phyloP scores from a whole-genome alignment of 1,140 invertebrate species.

The Drosophila equinoxialis region DNA sequence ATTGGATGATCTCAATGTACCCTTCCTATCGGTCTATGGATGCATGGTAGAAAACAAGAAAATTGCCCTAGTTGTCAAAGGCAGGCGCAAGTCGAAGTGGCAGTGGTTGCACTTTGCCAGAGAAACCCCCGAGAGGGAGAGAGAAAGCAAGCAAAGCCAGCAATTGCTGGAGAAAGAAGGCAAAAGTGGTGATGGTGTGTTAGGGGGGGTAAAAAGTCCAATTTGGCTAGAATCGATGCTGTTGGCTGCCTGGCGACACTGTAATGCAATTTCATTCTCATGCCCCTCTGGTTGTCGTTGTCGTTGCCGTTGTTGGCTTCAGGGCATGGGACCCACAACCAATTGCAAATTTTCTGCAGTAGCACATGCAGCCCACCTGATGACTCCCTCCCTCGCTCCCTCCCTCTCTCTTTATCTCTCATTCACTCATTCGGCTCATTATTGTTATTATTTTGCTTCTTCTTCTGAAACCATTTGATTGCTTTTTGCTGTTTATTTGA shows the following conservation, averaged over 20 bases:
- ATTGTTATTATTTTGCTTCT: slow-evolving; percentile 43
- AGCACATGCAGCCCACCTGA: slow-evolving; percentile 12
- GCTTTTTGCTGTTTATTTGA: slow-evolving; percentile 16
- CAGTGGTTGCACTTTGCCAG: slow-evolving; percentile 38
- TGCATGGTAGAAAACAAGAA: not conserved
- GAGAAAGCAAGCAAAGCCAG: not conserved
- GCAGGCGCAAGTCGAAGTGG: slow-evolving; percentile 34
- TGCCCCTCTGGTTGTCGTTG: slow-evolving; percentile 16
- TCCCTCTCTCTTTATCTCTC: not conserved
- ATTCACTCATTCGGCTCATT: slow-evolving; percentile 19
- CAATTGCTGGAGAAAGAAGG: not conserved
- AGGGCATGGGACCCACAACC: not conserved
- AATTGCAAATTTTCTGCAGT: slow-evolving; percentile 5
- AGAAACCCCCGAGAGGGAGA: slow-evolving; percentile 1
- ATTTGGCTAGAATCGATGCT: slow-evolving; percentile 59
- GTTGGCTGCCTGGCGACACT: slow-evolving; percentile 46
- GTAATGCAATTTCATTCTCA: slow-evolving; percentile 40
- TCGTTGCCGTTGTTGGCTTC: slow-evolving; percentile 1
- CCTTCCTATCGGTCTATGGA: not conserved
- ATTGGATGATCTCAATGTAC: not conserved
- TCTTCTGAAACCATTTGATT: slow-evolving; percentile 18
- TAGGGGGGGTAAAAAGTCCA: slow-evolving; percentile 35
- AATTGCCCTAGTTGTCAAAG: slow-evolving; percentile 51
- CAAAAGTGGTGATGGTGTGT: slow-evolving; percentile 2
- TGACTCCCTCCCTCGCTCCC: not conserved